These are phyloP conservation scores for Phyllostomus hastatus DNA, from an alignment of 2,113 vertebrate genomes.

Conservation along the genomic window DNA sequence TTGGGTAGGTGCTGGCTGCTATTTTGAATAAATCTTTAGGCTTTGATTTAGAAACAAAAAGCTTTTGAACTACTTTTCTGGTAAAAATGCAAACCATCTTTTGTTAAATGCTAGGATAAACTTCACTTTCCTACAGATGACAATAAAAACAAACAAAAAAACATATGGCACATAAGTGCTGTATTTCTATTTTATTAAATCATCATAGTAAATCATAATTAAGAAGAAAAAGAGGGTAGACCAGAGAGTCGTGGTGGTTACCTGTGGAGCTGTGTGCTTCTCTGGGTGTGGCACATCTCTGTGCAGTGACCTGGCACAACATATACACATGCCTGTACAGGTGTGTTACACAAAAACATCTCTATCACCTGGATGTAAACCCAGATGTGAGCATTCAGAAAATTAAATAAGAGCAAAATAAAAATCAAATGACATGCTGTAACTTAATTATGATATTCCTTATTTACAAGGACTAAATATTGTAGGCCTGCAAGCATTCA, in stretches of 20 bases:
- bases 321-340: neutral
- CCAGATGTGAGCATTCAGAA: conserved; percentile 70
- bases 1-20: neutral
- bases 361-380: conserved; percentile 41
- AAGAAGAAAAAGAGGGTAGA: neutral
- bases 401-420: conserved; percentile 73
- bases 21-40: conserved; percentile 4
- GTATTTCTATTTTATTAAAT: conserved; percentile 54
- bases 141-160: conserved; percentile 26
- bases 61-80: conserved; percentile 53
- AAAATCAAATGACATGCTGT: conserved; percentile 48
- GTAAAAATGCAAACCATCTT: conserved; percentile 46
- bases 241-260: neutral
- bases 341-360: conserved; percentile 57
- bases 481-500: conserved; percentile 66
- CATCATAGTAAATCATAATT: conserved; percentile 25
- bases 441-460: conserved; percentile 35
- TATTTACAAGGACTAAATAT: conserved; percentile 73
- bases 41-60: conserved; percentile 41
- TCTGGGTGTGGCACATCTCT: neutral
- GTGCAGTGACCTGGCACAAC: neutral
- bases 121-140: conserved; percentile 9
- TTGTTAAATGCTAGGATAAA: conserved; percentile 42
- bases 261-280: neutral
- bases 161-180: conserved; percentile 44